Evolutionary conservation across 2,113 vertebrate species (phyloP), one percentile per base, ranked within the genome.

Genomic region (Hiodon alosoides): DNA sequence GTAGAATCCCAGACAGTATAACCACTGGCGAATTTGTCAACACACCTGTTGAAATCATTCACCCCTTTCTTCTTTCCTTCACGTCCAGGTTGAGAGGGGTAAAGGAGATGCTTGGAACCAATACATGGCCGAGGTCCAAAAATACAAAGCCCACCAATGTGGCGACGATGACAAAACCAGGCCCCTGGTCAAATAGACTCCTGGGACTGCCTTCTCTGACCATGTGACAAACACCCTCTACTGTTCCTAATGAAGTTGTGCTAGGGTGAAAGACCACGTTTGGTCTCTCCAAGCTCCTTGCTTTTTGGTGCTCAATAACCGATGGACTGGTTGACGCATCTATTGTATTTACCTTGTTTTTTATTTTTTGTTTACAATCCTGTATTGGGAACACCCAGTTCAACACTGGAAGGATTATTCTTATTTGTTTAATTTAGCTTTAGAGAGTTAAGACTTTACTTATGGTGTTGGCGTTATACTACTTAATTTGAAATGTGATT

Each of bases 91-190:
- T 79, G 83, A 91, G 84, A 85, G 89, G 78, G 88, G 84, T 85
- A 92, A 91, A 88, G 91, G 90, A 72, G 91, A 92, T 0, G 91
- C 91, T 0, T 93, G 91, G 91, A 90, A 90, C 81, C 91, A 91
- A 80, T 93, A 93, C 86, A 92, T 92, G 91, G 90, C 91, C 48
- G 91, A 93, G 81, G 91, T 93, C 86, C 90, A 92, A 84, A 93
- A 92, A 77, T 93, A 92, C 84, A 93, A 93, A 86, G 91, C 91
- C 46, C 91, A 92, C 62, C 91, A 92, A 85, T 93, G 91, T 72
- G 89, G 91, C 0, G 91, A 93, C 0, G 91, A 93, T 2, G 91
- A 93, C 84, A 93, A 93, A 84, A 92, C 91, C 61, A 87, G 91
- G 69, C 91, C 91, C 81, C 88, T 93, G 79, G 91, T 93, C 74